Conservation (phyloP, 2,888 invertebrate genomes). For the Epirrita christyi region DNA sequence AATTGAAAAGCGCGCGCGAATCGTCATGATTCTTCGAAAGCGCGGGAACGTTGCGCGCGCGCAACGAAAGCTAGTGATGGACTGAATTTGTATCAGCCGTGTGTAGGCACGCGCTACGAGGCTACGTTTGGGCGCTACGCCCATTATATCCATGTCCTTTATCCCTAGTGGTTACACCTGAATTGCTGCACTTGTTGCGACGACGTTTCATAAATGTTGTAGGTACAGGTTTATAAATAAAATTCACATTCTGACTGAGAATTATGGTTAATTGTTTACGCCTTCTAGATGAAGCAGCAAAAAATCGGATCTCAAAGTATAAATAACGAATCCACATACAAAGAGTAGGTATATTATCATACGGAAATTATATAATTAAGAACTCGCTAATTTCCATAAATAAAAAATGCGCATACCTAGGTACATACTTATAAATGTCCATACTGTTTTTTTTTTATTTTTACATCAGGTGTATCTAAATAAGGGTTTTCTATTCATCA, state of each 20-base stretch:
- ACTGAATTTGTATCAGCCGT: conserved; percentile 65
- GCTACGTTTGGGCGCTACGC: conserved; percentile 71
- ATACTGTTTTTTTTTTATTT: too few relatives aligned
- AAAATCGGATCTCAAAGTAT: too few relatives aligned
- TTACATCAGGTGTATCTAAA: too few relatives aligned
- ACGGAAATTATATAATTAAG: too few relatives aligned
- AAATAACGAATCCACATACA: too few relatives aligned
- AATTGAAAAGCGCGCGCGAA: conserved; percentile 46
- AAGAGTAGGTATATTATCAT: too few relatives aligned
- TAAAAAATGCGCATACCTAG: too few relatives aligned
- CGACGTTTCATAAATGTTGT: conserved; percentile 13
- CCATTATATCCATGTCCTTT: conserved; percentile 55
- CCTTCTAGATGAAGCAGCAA: background rate
- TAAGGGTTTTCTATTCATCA: too few relatives aligned
- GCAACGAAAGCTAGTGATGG: conserved; percentile 69
- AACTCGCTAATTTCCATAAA: too few relatives aligned
- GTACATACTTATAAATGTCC: too few relatives aligned
- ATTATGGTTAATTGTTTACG: background rate
- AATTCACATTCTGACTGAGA: background rate
- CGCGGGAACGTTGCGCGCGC: conserved; percentile 60
- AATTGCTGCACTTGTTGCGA: conserved; percentile 48
- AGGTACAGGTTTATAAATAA: conserved; percentile 1
- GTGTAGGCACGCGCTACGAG: conserved; percentile 62
- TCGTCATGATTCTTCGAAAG: conserved; percentile 56
- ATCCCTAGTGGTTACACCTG: conserved; percentile 49